Evolutionary conservation across 2,797 vertebrate species (phyloP).

Genomic region (Propithecus perrieri): DNA sequence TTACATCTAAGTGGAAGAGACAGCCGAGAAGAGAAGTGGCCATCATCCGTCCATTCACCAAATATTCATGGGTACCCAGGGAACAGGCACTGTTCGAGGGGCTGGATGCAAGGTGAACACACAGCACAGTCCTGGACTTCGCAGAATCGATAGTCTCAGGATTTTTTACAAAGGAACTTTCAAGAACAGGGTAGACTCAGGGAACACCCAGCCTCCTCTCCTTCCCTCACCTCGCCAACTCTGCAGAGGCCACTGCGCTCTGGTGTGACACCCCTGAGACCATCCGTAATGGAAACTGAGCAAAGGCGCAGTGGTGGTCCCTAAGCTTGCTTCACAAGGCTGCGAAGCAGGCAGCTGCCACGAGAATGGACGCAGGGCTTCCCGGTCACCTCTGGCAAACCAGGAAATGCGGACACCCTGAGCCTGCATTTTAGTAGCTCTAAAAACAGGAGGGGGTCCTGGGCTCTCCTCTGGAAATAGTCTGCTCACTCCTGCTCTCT

Average conservation of each 20-base stretch:
- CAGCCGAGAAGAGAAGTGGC: background rate
- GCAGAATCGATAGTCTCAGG: background rate
- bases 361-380: background rate
- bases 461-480: background rate
- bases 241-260: background rate
- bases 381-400: background rate
- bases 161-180: background rate
- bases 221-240: background rate
- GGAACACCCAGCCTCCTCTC: background rate
- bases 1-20: background rate
- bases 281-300: background rate
- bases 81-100: background rate
- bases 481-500: background rate
- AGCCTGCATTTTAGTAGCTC: background rate
- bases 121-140: accelerated
- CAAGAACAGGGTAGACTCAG: background rate
- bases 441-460: background rate
- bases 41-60: background rate
- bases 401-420: background rate
- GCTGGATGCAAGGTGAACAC: background rate
- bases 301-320: background rate
- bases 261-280: background rate
- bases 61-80: background rate
- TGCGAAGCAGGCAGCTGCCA: background rate
- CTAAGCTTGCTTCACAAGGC: background rate